Evolutionary conservation across 2,797 vertebrate genomes (phyloP).

Genomic region (Rhinatrema bivittatum): DNA sequence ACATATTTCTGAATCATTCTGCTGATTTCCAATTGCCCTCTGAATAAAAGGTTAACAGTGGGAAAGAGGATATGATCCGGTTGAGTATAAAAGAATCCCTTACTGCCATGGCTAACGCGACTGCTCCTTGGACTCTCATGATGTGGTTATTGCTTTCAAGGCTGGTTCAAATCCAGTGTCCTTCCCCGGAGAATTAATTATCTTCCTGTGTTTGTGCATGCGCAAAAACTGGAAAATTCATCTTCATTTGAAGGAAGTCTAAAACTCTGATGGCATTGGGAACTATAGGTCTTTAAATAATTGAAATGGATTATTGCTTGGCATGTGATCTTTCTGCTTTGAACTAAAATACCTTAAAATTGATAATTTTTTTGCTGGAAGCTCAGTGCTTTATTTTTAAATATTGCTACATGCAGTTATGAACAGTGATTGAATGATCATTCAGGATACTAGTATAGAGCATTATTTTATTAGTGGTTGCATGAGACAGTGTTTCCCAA

Average conservation of each 20-base stretch:
- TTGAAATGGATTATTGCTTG: conserved; percentile 6
- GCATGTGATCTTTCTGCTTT: neutral
- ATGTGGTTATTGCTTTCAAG: conserved; percentile 15
- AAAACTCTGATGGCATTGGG: conserved; percentile 10
- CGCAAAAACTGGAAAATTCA: conserved; percentile 9
- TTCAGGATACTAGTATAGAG: no score
- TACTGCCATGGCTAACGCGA: conserved; percentile 22
- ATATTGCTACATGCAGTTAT: no score
- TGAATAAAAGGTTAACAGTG: conserved; percentile 41
- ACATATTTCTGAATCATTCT: no score
- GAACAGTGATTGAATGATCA: no score
- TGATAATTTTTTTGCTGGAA: no score
- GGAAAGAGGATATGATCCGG: conserved; percentile 35
- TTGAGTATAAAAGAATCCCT: conserved; percentile 26
- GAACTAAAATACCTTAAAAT: no score
- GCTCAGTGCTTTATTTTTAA: no score
- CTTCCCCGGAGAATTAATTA: conserved; percentile 40
- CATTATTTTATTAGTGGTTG: no score
- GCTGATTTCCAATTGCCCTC: conserved; percentile 45
- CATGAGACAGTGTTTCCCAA: no score
- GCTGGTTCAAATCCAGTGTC: conserved; percentile 27
- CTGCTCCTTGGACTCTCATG: conserved; percentile 28
- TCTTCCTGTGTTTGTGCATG: conserved; percentile 24
- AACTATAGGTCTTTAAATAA: conserved; percentile 8
- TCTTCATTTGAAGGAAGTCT: conserved; percentile 5